Base-by-base conservation (phyloP, 2,888 invertebrate genomes). In the Teleogryllus oceanicus region DNA sequence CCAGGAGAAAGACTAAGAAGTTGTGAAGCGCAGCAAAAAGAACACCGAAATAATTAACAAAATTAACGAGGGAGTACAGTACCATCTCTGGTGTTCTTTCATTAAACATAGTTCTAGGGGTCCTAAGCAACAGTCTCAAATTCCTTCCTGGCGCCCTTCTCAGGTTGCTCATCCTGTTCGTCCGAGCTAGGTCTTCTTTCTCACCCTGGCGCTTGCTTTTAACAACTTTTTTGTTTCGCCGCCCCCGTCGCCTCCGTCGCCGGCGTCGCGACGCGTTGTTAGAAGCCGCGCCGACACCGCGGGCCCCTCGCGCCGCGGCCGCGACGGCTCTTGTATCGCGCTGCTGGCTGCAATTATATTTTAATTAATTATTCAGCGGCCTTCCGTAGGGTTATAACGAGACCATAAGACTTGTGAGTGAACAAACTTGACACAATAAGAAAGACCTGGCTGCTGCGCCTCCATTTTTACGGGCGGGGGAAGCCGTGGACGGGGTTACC, bases 81-180 rank as follows among this genome's bases (percentile, higher is more conserved):
- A 62, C 62, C 62, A 62, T n/a, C 62, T 62, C 62, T 13, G 62
- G 62, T 62, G 62, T 62, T 62, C 62, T 62, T 62, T 62, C 62
- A 62, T 62, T 62, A 62, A 62, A 62, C 62, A 62, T 62, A 62
- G 62, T 62, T 62, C n/a, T 62, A 62, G 62, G 62, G 62, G 62
- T n/a, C 62, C n/a, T 62, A 37, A 62, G n/a, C 62, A 62, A 62
- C 62, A 62, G 62, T 62, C 16, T 62, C 62, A 62, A 62, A 62
- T 62, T 62, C 62, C 62, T 62, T 62, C 62, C 4, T n/a, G 62
- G 62, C 13, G n/a, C 62, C 62, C 62, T 13, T 62, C 62, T 62
- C 62, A 62, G 62, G 62, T 62, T 13, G 13, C 62, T 18, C 62
- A n/a, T 62, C 62, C 62, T 62, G 16, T n/a, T 62, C 62, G 62